A percentile compares a stretch with the other conserved stretches of the same genome.
phyloP scores from a whole-genome alignment of 2,888 invertebrate species.

The Oxytorus armatus region DNA sequence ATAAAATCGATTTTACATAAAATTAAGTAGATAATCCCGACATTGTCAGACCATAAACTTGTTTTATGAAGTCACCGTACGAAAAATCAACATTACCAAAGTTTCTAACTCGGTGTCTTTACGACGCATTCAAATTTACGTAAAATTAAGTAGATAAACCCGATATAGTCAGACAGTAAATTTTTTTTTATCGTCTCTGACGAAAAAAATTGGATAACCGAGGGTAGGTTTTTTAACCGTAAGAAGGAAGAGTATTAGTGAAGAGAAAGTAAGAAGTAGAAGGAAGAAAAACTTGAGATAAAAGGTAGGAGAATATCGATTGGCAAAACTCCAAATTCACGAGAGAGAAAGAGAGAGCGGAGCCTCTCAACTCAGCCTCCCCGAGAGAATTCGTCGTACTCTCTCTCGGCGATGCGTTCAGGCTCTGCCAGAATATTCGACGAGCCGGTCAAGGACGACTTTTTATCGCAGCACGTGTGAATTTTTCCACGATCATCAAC shows the following conservation, averaged over 20 bases:
- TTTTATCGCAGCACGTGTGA: conserved; percentile 34
- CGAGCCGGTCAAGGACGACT: conserved; percentile 53
- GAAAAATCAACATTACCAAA: no score
- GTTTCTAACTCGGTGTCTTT: neutral
- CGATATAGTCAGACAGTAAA: neutral
- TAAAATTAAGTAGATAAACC: neutral
- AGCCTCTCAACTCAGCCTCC: conserved; percentile 33
- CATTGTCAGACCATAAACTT: neutral
- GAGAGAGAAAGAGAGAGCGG: conserved; percentile 43
- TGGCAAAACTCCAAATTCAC: conserved; percentile 69
- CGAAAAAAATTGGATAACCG: conserved; percentile 25
- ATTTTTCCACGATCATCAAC: conserved; percentile 13
- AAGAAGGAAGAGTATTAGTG: conserved; percentile 16
- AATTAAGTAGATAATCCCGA: neutral
- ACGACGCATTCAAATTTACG: neutral
- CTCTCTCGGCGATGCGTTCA: conserved; percentile 37
- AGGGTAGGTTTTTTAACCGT: neutral
- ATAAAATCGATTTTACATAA: neutral
- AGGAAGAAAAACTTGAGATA: conserved; percentile 29
- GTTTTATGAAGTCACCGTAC: no score
- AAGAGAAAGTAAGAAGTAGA: conserved; percentile 17
- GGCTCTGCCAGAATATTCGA: conserved; percentile 46
- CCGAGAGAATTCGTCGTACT: conserved; percentile 41
- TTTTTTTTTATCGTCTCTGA: neutral
- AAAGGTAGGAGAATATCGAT: conserved; percentile 64